Evolutionary conservation across 2,797 vertebrate genomes (phyloP), one percentile per base, ranked within the genome.

Genomic region (Smutsia temminckii): DNA sequence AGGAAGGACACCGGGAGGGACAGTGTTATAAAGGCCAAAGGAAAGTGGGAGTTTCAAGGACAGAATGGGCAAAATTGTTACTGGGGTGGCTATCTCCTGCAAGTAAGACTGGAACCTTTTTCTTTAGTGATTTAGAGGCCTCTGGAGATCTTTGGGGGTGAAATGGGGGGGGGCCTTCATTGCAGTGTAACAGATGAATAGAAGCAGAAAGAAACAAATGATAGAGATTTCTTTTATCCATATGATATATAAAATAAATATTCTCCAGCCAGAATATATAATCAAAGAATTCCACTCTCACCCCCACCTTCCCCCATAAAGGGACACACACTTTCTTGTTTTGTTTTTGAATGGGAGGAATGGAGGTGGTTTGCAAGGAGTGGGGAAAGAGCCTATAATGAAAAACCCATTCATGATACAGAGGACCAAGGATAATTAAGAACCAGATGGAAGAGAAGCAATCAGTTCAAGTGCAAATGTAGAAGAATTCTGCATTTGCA

Each of bases 151-250:
- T 57, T 29, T 27, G 8, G 6, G 9, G 1, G 0, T 13, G 1
- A 11, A 46, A 23, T 25, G 2, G 4, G 5, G 13, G 13, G 12
- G 1, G 12, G 16, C 20, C 51, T 69, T 57, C 13, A 53, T 0
- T 46, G 13, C 11, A 27, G 5, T 57, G 11, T 53, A 77, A 59
- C 51, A 11, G 5, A 37, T 37, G 63, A 85, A 78, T 4, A 77
- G 25, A 53, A 80, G 6, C 51, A 57, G 8, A 79, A 37, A 80
- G 49, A 93, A 80, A 51, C 18, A 68, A n/a, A 89, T 5, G n/a
- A 51, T 3, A 40, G 53, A 69, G 40, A 46, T 21, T 63, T 8
- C 11, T 55, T 72, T 87, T 29, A 17, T 42, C 59, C 27, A 27
- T 37, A 55, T 20, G 14, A 18, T 78, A 63, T 18, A 46, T 69